A percentile compares a stretch with the other conserved stretches of the same genome.
phyloP scores from a whole-genome alignment of 2,888 invertebrate species.

The Nomada ferruginata region DNA sequence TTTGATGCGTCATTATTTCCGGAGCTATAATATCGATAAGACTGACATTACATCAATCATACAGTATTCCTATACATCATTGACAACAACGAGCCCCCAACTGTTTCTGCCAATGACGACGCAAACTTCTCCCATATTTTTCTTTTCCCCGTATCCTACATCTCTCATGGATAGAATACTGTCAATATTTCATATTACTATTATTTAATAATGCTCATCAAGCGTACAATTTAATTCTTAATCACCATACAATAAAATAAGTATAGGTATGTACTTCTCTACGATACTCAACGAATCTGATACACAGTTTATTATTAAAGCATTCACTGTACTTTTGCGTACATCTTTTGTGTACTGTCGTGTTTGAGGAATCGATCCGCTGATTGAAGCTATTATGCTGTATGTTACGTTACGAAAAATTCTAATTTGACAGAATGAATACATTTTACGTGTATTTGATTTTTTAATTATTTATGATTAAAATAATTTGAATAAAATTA shows the following conservation, averaged over 20 bases:
- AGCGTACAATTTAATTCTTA: neutral
- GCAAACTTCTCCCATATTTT: neutral
- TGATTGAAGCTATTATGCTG: no score
- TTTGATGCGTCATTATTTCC: neutral
- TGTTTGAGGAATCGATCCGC: no score
- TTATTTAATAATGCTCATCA: neutral
- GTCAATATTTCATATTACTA: neutral
- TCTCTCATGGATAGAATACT: neutral
- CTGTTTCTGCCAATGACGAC: constrained; percentile 14
- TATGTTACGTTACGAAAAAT: no score
- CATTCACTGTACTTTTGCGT: no score
- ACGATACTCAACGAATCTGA: neutral
- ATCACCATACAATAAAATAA: neutral
- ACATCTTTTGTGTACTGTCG: no score
- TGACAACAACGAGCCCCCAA: neutral
- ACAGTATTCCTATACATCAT: constrained; percentile 13
- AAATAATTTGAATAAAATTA: no score
- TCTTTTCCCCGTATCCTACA: neutral
- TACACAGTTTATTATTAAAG: no score
- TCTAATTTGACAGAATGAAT: no score
- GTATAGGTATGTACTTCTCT: no score
- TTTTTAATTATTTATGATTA: no score
- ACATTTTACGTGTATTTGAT: no score
- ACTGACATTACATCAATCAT: constrained; percentile 22
- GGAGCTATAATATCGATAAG: constrained; percentile 1